Percentiles rank a stretch among this genome's conserved stretches.
Evolutionary conservation across 2,113 vertebrate genomes (phyloP).

Genomic region (Nesogale talazaci): DNA sequence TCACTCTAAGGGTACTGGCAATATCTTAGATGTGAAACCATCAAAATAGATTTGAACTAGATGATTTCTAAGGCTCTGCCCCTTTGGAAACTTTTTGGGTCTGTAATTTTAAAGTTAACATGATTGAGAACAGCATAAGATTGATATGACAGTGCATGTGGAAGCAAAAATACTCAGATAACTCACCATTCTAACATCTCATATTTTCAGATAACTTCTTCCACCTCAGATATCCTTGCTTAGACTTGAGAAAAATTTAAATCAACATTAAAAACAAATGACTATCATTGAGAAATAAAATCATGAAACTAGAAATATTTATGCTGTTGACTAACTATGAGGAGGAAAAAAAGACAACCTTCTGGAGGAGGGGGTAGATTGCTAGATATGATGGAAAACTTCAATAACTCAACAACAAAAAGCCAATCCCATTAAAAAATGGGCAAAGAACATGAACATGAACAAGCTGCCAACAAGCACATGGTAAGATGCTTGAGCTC

Average conservation of each 20-base stretch:
- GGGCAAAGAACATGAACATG: background rate
- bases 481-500: background rate
- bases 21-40: background rate
- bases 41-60: background rate
- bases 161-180: conserved; percentile 30
- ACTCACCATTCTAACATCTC: conserved; percentile 34
- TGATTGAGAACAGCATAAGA: background rate
- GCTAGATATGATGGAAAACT: no score
- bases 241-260: conserved; percentile 30
- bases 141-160: background rate
- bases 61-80: background rate
- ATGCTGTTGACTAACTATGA: background rate
- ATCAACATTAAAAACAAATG: background rate
- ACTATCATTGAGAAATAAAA: background rate
- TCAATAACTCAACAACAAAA: background rate
- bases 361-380: background rate
- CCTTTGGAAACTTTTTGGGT: conserved; percentile 5
- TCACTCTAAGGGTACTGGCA: background rate
- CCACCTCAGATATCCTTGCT: background rate
- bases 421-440: background rate
- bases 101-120: conserved; percentile 50
- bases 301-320: background rate
- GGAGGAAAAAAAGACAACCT: background rate
- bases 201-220: no score
- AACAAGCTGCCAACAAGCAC: background rate